Evolutionary conservation across 2,888 invertebrate genomes (phyloP), one percentile per base, ranked within the genome.

Genomic region (Smittia aterrima): DNA sequence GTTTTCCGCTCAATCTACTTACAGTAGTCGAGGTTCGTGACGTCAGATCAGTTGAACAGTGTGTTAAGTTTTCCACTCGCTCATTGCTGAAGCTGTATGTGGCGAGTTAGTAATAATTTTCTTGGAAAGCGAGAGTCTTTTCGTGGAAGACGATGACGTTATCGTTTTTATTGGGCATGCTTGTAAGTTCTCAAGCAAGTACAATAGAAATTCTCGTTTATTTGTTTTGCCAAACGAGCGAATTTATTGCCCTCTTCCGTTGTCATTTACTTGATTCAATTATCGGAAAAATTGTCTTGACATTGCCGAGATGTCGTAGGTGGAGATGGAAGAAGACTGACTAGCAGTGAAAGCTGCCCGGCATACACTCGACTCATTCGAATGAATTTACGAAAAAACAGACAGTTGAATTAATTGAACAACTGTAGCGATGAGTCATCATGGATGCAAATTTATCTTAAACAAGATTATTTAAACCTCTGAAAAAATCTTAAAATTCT

Each of bases 101-200:
- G 24, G 16, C 22, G 27, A 22, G 64, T 64, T 64, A 13, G 27
- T 64, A 25, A 27, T n/a, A 27, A n/a, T 25, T 27, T 67, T 67
- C 40, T 22, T 67, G 67, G 67, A 67, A 67, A 67, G 18, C 47
- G 41, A 24, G 41, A 24, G 20, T 24, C 22, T 41, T 41, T 67
- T 67, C 67, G 40, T 67, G 47, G 67, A 67, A 67, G 24, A 41
- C 67, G 41, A 67, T 67, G 67, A 67, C 67, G 67, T 64, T 18
- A 25, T 64, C 4, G 6, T 13, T 27, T 25, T 16, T 25, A 27
- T 18, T 64, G 64, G 16, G 27, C 27, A 64, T 64, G 64, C 58
- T 13, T 22, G n/a, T 18, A 58, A 58, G n/a, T n/a, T 58, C 22
- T 3, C 13, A 18, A 18, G 13, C 22, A n/a, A 58, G 22, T 20